Evolutionary conservation across 2,888 invertebrate genomes (phyloP).

Genomic region (Silvanus unidentatus): DNA sequence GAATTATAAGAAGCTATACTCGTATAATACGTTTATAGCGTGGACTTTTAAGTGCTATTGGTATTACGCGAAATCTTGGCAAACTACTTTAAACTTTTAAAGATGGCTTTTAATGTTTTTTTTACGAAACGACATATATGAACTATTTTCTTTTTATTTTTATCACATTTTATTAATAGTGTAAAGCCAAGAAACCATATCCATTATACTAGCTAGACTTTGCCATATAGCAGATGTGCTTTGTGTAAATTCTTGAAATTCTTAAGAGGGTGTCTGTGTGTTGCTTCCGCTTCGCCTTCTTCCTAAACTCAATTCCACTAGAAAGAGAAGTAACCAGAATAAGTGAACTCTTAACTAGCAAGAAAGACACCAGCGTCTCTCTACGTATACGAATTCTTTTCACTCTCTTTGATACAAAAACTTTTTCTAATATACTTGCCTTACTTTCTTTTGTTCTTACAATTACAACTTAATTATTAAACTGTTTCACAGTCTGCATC

Average conservation of each 20-base stretch:
- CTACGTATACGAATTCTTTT: conserved; percentile 2
- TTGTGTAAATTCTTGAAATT: conserved; percentile 2
- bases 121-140: conserved; percentile 10
- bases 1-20: conserved; percentile 13
- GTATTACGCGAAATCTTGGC: conserved; percentile 14
- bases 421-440: conserved; percentile 5
- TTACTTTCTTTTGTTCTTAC: neutral
- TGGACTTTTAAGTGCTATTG: conserved; percentile 14
- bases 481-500: neutral
- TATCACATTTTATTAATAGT: conserved; percentile 12
- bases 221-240: conserved; percentile 1
- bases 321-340: conserved; percentile 4
- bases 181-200: conserved; percentile 1
- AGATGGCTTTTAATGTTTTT: conserved; percentile 12
- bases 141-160: neutral
- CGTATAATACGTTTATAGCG: too few relatives aligned
- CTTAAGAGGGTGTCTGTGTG: neutral
- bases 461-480: conserved; percentile 6
- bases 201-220: neutral
- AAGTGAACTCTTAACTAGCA: conserved; percentile 4
- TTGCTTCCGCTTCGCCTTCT: neutral
- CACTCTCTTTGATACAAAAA: conserved; percentile 3
- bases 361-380: neutral
- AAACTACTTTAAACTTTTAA: conserved; percentile 9
- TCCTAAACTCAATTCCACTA: conserved; percentile 3